A percentile compares a stretch with the other conserved stretches of the same genome.
phyloP scores from a whole-genome alignment of 2,888 invertebrate species.

The Tinea semifulvella region DNA sequence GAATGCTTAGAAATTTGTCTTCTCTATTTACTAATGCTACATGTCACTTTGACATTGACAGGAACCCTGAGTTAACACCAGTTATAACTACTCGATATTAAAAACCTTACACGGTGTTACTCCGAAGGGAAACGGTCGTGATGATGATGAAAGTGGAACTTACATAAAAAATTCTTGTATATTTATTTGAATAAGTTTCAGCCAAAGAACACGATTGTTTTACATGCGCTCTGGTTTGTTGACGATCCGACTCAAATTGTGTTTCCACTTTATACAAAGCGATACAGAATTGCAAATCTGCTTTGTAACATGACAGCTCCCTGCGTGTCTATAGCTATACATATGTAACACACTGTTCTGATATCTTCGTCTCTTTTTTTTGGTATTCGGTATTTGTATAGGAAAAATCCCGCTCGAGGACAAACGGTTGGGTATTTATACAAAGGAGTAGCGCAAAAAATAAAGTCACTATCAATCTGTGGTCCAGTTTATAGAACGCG shows the following conservation, averaged over 20 bases:
- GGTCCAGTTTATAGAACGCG: no score
- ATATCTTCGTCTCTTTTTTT: neutral
- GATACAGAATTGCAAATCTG: slow-evolving; percentile 23
- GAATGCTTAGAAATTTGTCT: no score
- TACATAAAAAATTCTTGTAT: slow-evolving; percentile 4
- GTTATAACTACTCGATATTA: no score
- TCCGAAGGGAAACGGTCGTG: no score
- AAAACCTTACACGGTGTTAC: no score
- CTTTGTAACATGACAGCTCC: slow-evolving; percentile 25
- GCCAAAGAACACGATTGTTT: slow-evolving; percentile 16
- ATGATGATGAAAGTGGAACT: no score
- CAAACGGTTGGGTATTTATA: neutral
- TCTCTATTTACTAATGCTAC: no score
- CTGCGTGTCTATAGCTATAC: neutral
- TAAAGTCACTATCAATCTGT: no score
- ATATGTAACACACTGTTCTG: neutral
- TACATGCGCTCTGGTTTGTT: slow-evolving; percentile 17
- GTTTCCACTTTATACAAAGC: slow-evolving; percentile 15
- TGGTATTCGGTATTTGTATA: neutral
- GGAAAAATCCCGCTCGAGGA: neutral
- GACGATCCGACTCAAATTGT: slow-evolving; percentile 21
- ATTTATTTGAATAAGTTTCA: slow-evolving; percentile 14
- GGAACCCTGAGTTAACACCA: no score
- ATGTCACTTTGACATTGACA: no score
- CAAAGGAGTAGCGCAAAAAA: neutral